A percentile compares a stretch with the other conserved stretches of the same genome.
Evolutionary conservation across 2,888 invertebrate genomes (phyloP).

Genomic region (Heterodera filipjevi): DNA sequence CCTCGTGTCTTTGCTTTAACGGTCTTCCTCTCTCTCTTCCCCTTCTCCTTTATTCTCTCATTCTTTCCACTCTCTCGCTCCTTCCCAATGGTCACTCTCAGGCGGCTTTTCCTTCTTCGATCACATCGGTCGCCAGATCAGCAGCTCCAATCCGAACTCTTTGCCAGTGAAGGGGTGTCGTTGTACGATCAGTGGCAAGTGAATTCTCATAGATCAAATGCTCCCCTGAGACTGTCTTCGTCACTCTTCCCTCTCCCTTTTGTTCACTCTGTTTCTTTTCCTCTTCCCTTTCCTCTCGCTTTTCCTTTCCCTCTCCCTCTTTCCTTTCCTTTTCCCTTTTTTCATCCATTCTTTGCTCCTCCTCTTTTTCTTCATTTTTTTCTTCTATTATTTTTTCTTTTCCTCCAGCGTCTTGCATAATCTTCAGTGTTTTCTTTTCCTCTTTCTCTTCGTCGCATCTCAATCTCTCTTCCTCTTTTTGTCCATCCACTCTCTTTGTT

Average conservation of each 20-base stretch:
- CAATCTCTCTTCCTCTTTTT: neutral
- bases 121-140: conserved; percentile 19
- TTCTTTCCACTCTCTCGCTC: neutral
- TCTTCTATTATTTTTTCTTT: neutral
- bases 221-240: neutral
- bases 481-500: neutral
- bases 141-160: conserved; percentile 16
- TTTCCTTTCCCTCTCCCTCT: neutral
- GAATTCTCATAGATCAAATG: neutral
- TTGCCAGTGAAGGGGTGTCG: neutral
- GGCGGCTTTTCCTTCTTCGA: neutral
- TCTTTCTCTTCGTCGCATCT: neutral
- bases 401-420: neutral
- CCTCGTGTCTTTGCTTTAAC: neutral
- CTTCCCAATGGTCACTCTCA: neutral
- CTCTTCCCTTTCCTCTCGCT: neutral
- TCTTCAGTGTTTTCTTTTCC: conserved; percentile 4
- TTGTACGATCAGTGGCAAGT: neutral
- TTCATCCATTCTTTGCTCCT: neutral
- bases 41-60: neutral
- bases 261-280: too few relatives aligned
- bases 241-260: neutral
- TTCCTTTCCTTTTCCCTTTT: neutral
- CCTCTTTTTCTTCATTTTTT: neutral
- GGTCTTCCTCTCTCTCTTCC: neutral